Evolutionary conservation across 2,113 vertebrate species (phyloP).

Genomic region (Rattus norvegicus): GRCr8 NC_086031.1:95544501-95545000

Average conservation of each 20-base stretch:
- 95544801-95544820: neutral
- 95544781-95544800: neutral
- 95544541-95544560: slow-evolving; percentile 21
- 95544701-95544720: slow-evolving; percentile 6
- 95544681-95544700: neutral
- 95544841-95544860: neutral
- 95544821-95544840: too few species aligned
- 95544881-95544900: neutral
- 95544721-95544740: slow-evolving; percentile 54
- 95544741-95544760: slow-evolving; percentile 48
- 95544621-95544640: neutral
- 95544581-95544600: slow-evolving; percentile 57
- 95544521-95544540: neutral
- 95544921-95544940: neutral
- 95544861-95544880: neutral
- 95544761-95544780: slow-evolving; percentile 42
- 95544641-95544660: neutral
- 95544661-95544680: neutral
- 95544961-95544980: neutral
- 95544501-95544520: slow-evolving; percentile 65
- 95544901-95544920: neutral
- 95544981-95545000: neutral
- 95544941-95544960: neutral
- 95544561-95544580: slow-evolving; percentile 40
- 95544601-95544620: neutral